A percentile compares a stretch with the other conserved stretches of the same genome.
These are phyloP conservation scores for Pampus argenteus DNA, from an alignment of 2,797 vertebrate species.

Conservation along the genomic window DNA sequence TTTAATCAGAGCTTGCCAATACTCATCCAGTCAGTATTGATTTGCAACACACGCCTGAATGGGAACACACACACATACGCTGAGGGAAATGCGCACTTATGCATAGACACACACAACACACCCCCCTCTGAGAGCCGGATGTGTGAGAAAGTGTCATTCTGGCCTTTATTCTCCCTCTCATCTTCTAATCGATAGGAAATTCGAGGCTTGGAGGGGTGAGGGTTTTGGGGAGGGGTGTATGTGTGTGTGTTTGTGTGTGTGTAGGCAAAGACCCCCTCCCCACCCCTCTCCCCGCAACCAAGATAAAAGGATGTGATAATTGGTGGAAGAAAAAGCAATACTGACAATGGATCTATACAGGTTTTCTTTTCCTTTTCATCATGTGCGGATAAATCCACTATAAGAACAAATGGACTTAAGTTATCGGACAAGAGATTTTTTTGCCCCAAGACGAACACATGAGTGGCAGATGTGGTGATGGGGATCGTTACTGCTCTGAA, in stretches of 20 bases:
- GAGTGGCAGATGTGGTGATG: background rate
- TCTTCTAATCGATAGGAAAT: slow-evolving; percentile 80
- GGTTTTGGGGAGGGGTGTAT: slow-evolving; percentile 11
- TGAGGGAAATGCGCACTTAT: background rate
- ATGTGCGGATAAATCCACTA: slow-evolving; percentile 20
- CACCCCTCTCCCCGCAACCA: no score
- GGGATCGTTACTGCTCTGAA: background rate
- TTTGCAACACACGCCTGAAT: slow-evolving; percentile 47
- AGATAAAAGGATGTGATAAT: slow-evolving; percentile 71
- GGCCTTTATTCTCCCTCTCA: slow-evolving; percentile 54
- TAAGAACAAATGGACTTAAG: slow-evolving; percentile 44
- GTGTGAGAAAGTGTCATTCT: slow-evolving; percentile 73
- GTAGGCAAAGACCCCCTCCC: slow-evolving; percentile 25
- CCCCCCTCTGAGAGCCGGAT: slow-evolving; percentile 46
- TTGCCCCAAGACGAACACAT: slow-evolving; percentile 11
- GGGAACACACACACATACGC: background rate
- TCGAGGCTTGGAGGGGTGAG: slow-evolving; percentile 35
- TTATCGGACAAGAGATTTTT: slow-evolving; percentile 30
- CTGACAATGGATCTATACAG: slow-evolving; percentile 14
- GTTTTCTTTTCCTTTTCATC: slow-evolving; percentile 43
- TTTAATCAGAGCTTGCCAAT: slow-evolving; percentile 74
- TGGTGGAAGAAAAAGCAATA: slow-evolving; percentile 40
- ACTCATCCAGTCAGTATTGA: slow-evolving; percentile 66
- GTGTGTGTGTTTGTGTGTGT: slow-evolving; percentile 11
- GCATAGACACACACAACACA: background rate